Evolutionary conservation across 2,888 invertebrate species (phyloP), one percentile per base, ranked within the genome.

Genomic region (Cancer borealis): DNA sequence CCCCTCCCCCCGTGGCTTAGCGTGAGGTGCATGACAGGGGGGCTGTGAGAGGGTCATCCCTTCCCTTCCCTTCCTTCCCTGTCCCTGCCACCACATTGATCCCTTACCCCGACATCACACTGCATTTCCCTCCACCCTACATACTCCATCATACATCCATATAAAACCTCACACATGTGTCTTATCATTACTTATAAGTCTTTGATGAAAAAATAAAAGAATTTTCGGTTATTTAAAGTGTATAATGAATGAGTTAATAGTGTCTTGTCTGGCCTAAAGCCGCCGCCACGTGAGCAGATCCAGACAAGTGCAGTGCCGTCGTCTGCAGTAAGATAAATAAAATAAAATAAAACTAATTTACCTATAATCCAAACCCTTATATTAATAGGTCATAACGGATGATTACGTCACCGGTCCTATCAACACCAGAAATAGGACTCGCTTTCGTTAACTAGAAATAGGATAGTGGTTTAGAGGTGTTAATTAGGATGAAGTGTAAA

Each of bases 21-120:
- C 84, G 84, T 84, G 84, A 84, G 84, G 39, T 84, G 84, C 84
- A 84, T 84, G 84, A 84, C 84, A 84, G 84, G 39, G 73, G 73
- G 39, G 14, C 73, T 73, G n/a, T 26, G 73, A 73, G 21, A 26
- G 26, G 73, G 73, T 73, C 26, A 26, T 84, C 39, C 84, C 84
- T 17, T 84, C 84, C 84, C n/a, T n/a, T n/a, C n/a, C 54, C 17
- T 14, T 54, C 54, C 54, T 17, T 54, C 54, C 54, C 54, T 17
- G 17, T 54, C 54, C 54, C 84, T 39, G 84, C 84, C 39, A 84
- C 84, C 39, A 84, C 84, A 84, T 84, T 84, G 84, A 84, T 84
- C 39, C 84, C 84, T 39, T 39, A 84, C 84, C 84, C 39, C 30
- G 84, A 30, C 39, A 84, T 39, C 30, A 10, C 84, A 30, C 84